phyloP scores from a whole-genome alignment of 1,140 invertebrate species.

The Nephila pilipes region DNA sequence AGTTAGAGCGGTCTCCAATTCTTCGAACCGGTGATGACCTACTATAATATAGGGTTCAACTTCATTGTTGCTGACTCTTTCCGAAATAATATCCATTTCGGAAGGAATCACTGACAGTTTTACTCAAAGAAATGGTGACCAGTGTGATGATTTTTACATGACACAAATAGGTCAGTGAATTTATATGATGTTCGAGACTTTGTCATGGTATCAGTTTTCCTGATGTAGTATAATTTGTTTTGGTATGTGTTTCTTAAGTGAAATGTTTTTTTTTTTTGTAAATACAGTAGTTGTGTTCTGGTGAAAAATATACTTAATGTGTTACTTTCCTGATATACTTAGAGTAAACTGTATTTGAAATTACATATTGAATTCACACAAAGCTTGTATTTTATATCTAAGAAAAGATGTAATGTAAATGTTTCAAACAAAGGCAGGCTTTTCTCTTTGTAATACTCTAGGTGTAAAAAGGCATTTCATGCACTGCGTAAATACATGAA shows the following conservation, averaged over 20 bases:
- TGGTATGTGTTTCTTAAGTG: not conserved
- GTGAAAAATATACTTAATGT: slow-evolving; percentile 10
- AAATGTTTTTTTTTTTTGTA: not conserved
- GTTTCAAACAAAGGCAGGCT: too few relatives aligned
- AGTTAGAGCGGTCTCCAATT: not conserved
- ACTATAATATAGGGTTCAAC: too few relatives aligned
- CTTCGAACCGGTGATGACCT: not conserved
- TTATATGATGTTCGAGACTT: not conserved
- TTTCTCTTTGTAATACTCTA: too few relatives aligned
- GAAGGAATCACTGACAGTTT: too few relatives aligned
- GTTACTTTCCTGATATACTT: not conserved
- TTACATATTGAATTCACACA: too few relatives aligned
- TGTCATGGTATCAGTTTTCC: not conserved
- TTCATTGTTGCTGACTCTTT: too few relatives aligned
- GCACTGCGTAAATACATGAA: too few relatives aligned
- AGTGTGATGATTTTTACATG: not conserved
- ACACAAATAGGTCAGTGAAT: slow-evolving; percentile 13
- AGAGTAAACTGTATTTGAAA: too few relatives aligned
- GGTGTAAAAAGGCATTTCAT: too few relatives aligned
- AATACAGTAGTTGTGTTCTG: not conserved
- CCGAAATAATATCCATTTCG: too few relatives aligned
- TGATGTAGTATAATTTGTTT: slow-evolving; percentile 13
- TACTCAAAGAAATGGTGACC: not conserved
- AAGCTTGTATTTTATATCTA: too few relatives aligned
- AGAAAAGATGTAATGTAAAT: too few relatives aligned